These are phyloP conservation scores for Muntiacus muntjak DNA, from an alignment of 2,113 vertebrate species.

Conservation along the genomic window DNA sequence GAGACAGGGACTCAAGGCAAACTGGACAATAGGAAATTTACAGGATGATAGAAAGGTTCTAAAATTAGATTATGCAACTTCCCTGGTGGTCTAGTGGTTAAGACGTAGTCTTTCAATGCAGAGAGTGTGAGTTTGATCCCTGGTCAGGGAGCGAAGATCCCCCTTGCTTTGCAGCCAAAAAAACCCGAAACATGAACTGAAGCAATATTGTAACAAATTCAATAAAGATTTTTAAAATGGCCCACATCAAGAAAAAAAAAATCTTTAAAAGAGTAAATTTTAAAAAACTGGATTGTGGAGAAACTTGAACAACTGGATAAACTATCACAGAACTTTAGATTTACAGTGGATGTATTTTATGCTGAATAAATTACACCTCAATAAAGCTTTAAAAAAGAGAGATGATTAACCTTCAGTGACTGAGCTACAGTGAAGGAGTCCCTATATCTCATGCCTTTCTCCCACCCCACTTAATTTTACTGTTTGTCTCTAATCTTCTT, in stretches of 20 bases:
- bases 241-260: neutral
- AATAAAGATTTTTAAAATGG: neutral
- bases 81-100: neutral
- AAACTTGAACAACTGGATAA: neutral
- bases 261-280: neutral
- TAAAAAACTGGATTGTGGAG: neutral
- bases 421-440: neutral
- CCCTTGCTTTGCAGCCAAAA: neutral
- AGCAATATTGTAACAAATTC: neutral
- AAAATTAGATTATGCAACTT: neutral
- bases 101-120: neutral
- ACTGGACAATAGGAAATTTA: neutral
- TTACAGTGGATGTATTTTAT: neutral
- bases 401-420: neutral
- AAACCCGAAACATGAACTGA: neutral
- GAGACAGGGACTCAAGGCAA: neutral
- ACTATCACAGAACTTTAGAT: neutral
- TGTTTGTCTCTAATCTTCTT: neutral
- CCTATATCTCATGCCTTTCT: neutral
- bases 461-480: neutral
- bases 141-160: neutral
- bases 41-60: neutral
- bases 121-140: neutral
- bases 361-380: neutral
- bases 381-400: neutral